Evolutionary conservation across 2,797 vertebrate genomes (phyloP), one percentile per base, ranked within the genome.

Genomic region (Acridotheres tristis): DNA sequence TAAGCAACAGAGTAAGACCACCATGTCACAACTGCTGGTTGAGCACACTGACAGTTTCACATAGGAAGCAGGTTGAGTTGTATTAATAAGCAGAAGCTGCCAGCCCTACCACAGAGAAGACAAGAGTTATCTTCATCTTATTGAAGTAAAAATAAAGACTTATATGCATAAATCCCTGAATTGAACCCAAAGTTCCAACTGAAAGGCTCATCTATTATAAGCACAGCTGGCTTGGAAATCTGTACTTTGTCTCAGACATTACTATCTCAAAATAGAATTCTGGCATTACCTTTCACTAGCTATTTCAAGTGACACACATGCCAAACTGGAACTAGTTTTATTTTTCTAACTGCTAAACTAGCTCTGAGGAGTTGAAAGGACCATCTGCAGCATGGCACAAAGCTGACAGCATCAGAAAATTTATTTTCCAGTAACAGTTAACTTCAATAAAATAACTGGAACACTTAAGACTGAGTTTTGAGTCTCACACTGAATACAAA

Each of bases 261-360:
- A 75, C 43, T 85, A 78, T 53, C 63, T 91, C 81, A 79, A 91
- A 87, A 91, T 15, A 90, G 53, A 93, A 85, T 89, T 85, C 67
- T 80, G 71, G 77, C 75, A 89, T 85, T 87, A 74, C 18, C 45
- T 87, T 90, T 79, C 8, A 7, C 54, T 89, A 81, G 63, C 47
- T 69, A 63, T 88, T 92, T 90, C 50, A 82, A 73, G 19, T 27
- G 58, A 90, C 27, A 72, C 15, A 53, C 1, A 13, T 0, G 36
- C 54, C 80, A 94, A 88, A 85, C 13, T 59, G 67, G 59, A 95
- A 82, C 29, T 38, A 81, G 13, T 73, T 90, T 59, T 73, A 43
- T 87, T 94, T 91, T 95, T 77, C 50, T 82, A 95, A 88, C 59
- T 73, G 67, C 53, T 93, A 63, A 84, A 84, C 36, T 82, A 73